Conservation (phyloP, 2,113 vertebrate genomes). For the Chauna torquata region DNA sequence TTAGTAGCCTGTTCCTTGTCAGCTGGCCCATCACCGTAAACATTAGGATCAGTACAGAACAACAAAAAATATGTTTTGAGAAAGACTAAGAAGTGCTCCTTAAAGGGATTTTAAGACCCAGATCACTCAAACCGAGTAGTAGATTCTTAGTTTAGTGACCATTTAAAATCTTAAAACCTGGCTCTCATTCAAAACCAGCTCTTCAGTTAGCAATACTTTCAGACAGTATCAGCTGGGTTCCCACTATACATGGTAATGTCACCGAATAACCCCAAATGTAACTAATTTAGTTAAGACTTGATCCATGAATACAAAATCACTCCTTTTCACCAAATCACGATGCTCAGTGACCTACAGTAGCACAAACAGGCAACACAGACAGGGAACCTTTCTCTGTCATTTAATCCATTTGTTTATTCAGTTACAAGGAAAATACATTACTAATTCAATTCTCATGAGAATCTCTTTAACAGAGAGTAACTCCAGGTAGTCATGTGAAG, state of each 20-base stretch:
- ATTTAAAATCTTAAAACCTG: slow-evolving; percentile 41
- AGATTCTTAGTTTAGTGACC: background rate
- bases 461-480: background rate
- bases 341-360: slow-evolving; percentile 52
- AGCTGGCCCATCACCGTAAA: background rate
- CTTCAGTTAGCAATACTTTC: slow-evolving; percentile 68
- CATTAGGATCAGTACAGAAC: background rate
- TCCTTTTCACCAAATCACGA: slow-evolving; percentile 44
- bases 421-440: slow-evolving; percentile 4
- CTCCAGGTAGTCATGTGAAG: background rate
- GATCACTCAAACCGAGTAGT: background rate
- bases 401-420: slow-evolving; percentile 30
- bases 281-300: slow-evolving; percentile 71
- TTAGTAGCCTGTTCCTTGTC: background rate
- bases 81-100: background rate
- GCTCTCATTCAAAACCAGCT: slow-evolving; percentile 61
- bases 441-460: slow-evolving; percentile 30
- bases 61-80: background rate
- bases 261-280: slow-evolving; percentile 60
- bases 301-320: slow-evolving; percentile 39
- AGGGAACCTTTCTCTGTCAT: slow-evolving; percentile 24
- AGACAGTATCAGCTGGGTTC: slow-evolving; percentile 61
- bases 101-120: background rate
- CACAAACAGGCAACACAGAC: background rate
- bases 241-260: slow-evolving; percentile 60